Base-by-base conservation (phyloP, 2,888 invertebrate genomes). In the Phaonia tiefii region DNA sequence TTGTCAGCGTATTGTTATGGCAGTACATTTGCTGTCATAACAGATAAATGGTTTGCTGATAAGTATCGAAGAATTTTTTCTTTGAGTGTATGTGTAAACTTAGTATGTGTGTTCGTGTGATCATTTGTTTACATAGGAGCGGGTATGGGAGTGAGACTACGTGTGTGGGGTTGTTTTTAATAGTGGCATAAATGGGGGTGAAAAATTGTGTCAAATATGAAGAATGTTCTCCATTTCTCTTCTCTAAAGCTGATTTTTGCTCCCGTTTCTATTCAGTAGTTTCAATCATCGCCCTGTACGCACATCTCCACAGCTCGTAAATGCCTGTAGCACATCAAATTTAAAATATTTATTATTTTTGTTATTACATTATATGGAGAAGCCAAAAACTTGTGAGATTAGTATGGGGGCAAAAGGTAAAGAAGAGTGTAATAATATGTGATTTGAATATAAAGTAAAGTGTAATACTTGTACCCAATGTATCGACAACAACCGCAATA, bases 171-270 rank as follows among this genome's bases (percentile, higher is more conserved):
- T 49, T 37, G 17, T 49, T n/a, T 58, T 13, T 49, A 39, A 49
- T 42, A 46, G 67, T 75, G 49, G 58, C 67, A 69, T 75, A 70
- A 70, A 51, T 1, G 31, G 15, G 31, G 39, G 20, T 20, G 20
- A n/a, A n/a, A 54, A 63, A 63, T 63, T 39, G 63, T 70, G 63
- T 51, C 75, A 75, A 75, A 75, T 20, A 60, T 67, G 60, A 56
- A 56, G 25, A 63, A 39, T 49, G 44, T 69, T 54, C 54, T 42
- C 22, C 20, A 63, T 63, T 44, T 70, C 22, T 60, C n/a, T n/a
- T 60, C 39, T 17, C 49, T 49, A n/a, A 4, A 17, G 49, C 20
- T 49, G 8, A 49, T 17, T n/a, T n/a, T 2, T 5, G 20, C 49
- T 39, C n/a, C 2, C 31, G 25, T 31, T 56, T 56, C 13, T 22